phyloP scores from a whole-genome alignment of 2,113 vertebrate genomes.

The Tupaia tana region DNA sequence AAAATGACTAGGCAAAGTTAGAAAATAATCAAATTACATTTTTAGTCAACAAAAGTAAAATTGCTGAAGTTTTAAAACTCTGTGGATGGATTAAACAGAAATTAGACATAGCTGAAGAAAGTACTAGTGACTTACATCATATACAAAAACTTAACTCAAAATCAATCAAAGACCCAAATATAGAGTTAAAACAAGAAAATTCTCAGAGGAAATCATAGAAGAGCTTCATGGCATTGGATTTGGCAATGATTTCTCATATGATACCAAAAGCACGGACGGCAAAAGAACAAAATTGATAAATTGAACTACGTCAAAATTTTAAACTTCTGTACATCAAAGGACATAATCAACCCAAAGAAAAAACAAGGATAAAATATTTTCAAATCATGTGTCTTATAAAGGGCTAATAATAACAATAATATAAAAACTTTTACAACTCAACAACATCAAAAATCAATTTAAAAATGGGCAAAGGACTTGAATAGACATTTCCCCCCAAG shows the following conservation, averaged over 20 bases:
- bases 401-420: not conserved
- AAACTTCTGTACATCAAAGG: not conserved
- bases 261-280: not conserved
- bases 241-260: not conserved
- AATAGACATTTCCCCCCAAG: not conserved
- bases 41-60: not conserved
- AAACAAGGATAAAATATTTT: not conserved
- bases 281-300: not conserved
- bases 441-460: not conserved
- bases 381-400: not conserved
- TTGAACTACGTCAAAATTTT: not conserved
- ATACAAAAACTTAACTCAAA: not conserved
- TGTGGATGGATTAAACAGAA: not conserved
- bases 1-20: not conserved
- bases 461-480: not conserved
- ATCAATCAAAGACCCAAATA: not conserved
- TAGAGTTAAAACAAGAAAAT: not conserved
- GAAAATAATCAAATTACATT: not conserved
- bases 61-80: not conserved
- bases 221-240: not conserved
- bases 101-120: not conserved
- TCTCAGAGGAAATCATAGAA: not conserved
- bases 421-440: not conserved
- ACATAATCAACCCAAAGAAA: not conserved
- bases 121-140: not conserved